Evolutionary conservation across 2,797 vertebrate species (phyloP).

Genomic region (Danio jaintianensis): DNA sequence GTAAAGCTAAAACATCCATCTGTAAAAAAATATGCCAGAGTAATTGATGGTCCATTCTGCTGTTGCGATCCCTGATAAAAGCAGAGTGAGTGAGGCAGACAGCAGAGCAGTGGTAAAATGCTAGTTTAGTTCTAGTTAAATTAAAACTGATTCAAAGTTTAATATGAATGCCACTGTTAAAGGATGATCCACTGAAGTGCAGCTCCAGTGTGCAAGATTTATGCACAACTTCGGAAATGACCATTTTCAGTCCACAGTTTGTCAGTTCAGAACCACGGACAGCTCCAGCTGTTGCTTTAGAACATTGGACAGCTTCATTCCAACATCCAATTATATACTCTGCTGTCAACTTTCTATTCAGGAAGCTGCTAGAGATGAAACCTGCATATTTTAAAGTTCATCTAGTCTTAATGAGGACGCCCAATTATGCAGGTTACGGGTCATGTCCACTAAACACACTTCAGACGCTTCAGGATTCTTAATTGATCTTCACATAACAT

Average conservation of each 20-base stretch:
- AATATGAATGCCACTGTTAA: no score
- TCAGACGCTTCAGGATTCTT: neutral
- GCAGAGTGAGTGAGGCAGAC: no score
- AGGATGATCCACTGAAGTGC: no score
- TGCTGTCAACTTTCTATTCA: neutral
- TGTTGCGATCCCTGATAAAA: no score
- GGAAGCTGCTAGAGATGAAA: neutral
- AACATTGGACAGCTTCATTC: neutral
- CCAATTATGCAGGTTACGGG: neutral
- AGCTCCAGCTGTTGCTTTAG: neutral
- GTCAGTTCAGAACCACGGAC: slow-evolving; percentile 32
- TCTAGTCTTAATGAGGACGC: slow-evolving; percentile 14
- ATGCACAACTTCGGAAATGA: no score
- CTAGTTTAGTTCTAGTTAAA: no score
- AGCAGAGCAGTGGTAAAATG: no score
- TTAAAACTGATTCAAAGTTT: no score
- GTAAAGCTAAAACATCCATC: no score
- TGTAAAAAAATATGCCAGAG: no score
- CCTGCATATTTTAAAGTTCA: slow-evolving; percentile 19
- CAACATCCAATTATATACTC: neutral
- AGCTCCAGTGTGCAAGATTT: no score
- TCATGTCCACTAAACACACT: neutral
- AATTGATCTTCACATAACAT: neutral
- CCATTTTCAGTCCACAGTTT: neutral
- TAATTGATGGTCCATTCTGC: no score